phyloP scores from a whole-genome alignment of 2,888 invertebrate genomes.

The Stenurella melanura region DNA sequence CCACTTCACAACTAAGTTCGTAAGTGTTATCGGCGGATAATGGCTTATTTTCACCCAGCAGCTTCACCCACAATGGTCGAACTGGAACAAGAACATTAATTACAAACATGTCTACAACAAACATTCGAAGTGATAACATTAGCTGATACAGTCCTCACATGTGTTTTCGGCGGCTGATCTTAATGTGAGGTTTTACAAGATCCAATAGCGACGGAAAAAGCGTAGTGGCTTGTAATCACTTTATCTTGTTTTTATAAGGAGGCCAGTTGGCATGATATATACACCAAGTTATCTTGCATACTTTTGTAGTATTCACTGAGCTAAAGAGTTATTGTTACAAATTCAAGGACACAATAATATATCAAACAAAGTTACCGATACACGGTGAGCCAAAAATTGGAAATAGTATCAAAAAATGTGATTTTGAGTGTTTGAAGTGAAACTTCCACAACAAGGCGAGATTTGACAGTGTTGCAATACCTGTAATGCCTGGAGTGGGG shows the following conservation, averaged over 20 bases:
- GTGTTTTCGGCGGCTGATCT: constrained; percentile 31
- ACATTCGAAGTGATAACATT: constrained; percentile 42
- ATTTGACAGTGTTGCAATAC: too few relatives aligned
- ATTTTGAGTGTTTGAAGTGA: too few relatives aligned
- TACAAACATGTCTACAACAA: constrained; percentile 52
- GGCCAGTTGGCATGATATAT: too few relatives aligned
- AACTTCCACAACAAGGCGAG: too few relatives aligned
- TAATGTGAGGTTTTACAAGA: constrained; percentile 17
- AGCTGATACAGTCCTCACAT: constrained; percentile 45
- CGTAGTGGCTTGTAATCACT: constrained; percentile 9
- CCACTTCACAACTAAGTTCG: constrained; percentile 83
- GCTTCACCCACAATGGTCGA: constrained; percentile 81
- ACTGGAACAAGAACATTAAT: constrained; percentile 75
- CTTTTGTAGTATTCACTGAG: too few relatives aligned
- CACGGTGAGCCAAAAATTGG: too few relatives aligned
- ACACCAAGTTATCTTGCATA: too few relatives aligned
- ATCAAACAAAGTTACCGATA: too few relatives aligned
- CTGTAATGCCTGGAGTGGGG: too few relatives aligned
- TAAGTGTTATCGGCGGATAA: constrained; percentile 83
- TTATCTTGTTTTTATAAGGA: background rate
- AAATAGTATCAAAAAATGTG: too few relatives aligned
- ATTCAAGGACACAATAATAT: too few relatives aligned
- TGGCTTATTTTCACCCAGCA: constrained; percentile 82
- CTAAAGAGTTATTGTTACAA: too few relatives aligned
- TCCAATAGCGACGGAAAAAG: background rate